These are phyloP conservation scores for Gymnogyps californianus DNA, from an alignment of 2,113 vertebrate species.

Conservation along the genomic window DNA sequence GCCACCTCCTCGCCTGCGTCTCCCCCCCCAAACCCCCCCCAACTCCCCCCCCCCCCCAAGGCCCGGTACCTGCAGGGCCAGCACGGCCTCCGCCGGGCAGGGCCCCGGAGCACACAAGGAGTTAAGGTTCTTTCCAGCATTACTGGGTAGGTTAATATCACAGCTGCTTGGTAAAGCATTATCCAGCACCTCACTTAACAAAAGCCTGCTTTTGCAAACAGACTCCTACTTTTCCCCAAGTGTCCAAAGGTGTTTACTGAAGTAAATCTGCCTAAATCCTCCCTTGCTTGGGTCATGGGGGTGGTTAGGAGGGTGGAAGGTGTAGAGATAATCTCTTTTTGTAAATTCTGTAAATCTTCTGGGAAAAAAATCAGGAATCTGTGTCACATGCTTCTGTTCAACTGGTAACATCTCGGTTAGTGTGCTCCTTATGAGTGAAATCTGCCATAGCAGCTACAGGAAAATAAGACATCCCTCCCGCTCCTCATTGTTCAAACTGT, in stretches of 20 bases:
- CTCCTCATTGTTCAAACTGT: slow-evolving; percentile 57
- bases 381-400: slow-evolving; percentile 89
- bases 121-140: slow-evolving; percentile 77
- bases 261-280: slow-evolving; percentile 98
- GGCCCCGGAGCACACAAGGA: slow-evolving; percentile 67
- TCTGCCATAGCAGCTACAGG: slow-evolving; percentile 29
- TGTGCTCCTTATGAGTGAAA: slow-evolving; percentile 55
- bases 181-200: slow-evolving; percentile 87
- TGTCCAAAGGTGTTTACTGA: slow-evolving; percentile 98
- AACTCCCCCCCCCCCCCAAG: rapidly evolving
- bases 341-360: slow-evolving; percentile 82
- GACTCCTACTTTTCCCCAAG: slow-evolving; percentile 83
- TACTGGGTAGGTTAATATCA: slow-evolving; percentile 90
- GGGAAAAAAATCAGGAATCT: slow-evolving; percentile 83
- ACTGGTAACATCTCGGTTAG: slow-evolving; percentile 77
- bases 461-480: slow-evolving; percentile 55
- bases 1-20: not conserved
- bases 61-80: not conserved
- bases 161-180: slow-evolving; percentile 90
- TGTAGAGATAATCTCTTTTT: slow-evolving; percentile 93
- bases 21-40: not conserved
- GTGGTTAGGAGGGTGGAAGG: slow-evolving; percentile 80
- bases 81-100: rapidly evolving
- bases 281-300: slow-evolving; percentile 85
- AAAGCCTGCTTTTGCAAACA: slow-evolving; percentile 95